A percentile compares a stretch with the other conserved stretches of the same genome.
Conservation (phyloP, 2,888 invertebrate species). For the Lepidochitona cinerea region DNA sequence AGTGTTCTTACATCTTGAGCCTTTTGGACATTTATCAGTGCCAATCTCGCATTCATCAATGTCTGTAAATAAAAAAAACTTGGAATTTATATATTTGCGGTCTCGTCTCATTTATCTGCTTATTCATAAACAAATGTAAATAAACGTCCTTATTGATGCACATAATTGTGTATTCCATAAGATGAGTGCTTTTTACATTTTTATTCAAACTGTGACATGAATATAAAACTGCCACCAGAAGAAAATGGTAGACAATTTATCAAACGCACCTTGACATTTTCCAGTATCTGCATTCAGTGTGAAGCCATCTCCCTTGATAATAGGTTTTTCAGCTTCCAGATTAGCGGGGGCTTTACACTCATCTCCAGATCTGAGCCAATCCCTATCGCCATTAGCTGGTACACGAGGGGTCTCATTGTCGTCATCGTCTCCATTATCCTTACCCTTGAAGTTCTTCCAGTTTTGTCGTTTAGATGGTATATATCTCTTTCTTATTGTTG, state of each 20-base stretch:
- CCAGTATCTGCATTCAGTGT: background rate
- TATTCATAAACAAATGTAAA: no score
- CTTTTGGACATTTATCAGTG: conserved; percentile 9
- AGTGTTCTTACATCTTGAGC: conserved; percentile 13
- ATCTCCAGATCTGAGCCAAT: background rate
- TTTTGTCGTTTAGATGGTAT: background rate
- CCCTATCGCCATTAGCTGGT: background rate
- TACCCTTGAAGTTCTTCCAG: background rate
- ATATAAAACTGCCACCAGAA: no score
- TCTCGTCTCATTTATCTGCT: no score
- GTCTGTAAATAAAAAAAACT: conserved; percentile 7
- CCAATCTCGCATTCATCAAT: conserved; percentile 16
- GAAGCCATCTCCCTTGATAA: background rate
- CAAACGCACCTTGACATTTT: background rate
- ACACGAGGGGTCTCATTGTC: background rate
- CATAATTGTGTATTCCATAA: no score
- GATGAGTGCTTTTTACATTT: no score
- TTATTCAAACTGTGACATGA: no score
- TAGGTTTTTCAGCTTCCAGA: background rate
- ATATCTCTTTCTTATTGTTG: background rate
- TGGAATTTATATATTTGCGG: no score
- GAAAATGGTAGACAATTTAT: no score
- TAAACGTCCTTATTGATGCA: no score
- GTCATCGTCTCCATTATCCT: background rate
- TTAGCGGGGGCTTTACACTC: background rate